Base-by-base conservation (phyloP, 2,888 invertebrate species). In the Heterodera filipjevi region DNA sequence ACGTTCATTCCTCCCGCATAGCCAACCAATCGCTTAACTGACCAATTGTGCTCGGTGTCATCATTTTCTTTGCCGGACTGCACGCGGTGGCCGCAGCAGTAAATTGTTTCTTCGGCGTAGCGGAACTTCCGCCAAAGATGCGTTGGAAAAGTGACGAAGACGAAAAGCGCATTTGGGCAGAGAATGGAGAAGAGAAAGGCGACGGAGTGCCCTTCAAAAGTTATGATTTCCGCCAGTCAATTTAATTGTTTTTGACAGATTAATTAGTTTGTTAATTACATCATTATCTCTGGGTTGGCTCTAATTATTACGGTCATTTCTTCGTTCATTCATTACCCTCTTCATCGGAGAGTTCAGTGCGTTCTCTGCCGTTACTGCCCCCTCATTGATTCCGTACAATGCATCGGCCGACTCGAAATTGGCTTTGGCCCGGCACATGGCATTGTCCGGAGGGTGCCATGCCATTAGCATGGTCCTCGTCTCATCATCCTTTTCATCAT, bases 71-170 rank as follows among this genome's bases (percentile, higher is more conserved):
- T 68, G 68, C 68, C 33, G 68, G 35, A 35, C 33, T 68, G 33
- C 68, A 59, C 27, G 59, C n/a, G 27, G 59, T 27, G n/a, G n/a
- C n/a, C 27, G 59, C 59, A 59, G 10, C 59, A 27, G 10, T 22
- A 22, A 66, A 27, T 66, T 66, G 66, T 22, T 68, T 68, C 68
- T 68, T 68, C 1, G 68, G 68, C 35, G 68, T 35, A 10, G 68
- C 22, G 68, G 35, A 32, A 35, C 68, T 35, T 32, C 46, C 44
- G 10, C 75, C 75, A 33, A 75, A 75, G 33, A 75, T 59, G 44
- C 68, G 66, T 64, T 75, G 75, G 46, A 75, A 30, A 19, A 75
- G 68, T 3, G 75, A 33, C 44, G 75, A 75, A 0, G 75, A 64
- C 68, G 68, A 68, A 12, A 59, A 64, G 19, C 66, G 59, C 33